A percentile compares a stretch with the other conserved stretches of the same genome.
These are phyloP conservation scores for Sebastes matsubarae DNA, from an alignment of 2,797 vertebrate species.

Conservation along the genomic window DNA sequence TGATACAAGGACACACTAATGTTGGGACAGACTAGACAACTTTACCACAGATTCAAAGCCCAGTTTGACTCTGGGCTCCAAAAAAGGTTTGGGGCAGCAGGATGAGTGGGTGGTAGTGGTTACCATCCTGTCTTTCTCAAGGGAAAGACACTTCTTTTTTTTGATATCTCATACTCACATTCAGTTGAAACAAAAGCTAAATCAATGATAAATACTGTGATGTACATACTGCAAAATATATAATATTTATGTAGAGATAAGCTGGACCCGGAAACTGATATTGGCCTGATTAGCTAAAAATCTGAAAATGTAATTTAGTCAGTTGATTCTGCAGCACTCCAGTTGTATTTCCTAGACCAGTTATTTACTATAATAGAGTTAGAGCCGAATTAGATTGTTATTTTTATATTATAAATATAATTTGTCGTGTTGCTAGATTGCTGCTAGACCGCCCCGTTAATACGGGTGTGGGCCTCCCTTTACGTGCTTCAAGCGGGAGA, in stretches of 20 bases:
- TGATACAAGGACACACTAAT: conserved; percentile 15
- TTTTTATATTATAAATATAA: too few species aligned
- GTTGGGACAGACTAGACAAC: conserved; percentile 24
- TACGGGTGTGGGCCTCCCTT: too few species aligned
- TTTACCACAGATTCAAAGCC: not conserved
- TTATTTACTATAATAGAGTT: too few species aligned
- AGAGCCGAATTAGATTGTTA: too few species aligned
- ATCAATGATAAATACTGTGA: not conserved
- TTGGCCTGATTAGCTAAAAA: not conserved
- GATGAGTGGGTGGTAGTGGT: not conserved
- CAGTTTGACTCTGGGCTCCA: not conserved
- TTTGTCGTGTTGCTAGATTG: too few species aligned
- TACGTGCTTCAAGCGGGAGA: too few species aligned
- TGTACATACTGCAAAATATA: not conserved
- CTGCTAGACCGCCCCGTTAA: too few species aligned
- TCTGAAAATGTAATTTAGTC: not conserved
- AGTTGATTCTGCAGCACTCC: not conserved
- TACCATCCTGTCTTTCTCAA: not conserved
- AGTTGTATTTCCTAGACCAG: not conserved
- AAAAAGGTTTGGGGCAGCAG: not conserved
- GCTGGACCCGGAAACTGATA: not conserved
- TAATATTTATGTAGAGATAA: not conserved
- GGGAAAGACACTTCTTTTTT: not conserved
- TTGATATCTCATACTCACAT: not conserved
- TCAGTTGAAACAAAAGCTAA: not conserved